These are phyloP conservation scores for Gracilinanus agilis DNA, from an alignment of 2,113 vertebrate species.

Conservation along the genomic window DNA sequence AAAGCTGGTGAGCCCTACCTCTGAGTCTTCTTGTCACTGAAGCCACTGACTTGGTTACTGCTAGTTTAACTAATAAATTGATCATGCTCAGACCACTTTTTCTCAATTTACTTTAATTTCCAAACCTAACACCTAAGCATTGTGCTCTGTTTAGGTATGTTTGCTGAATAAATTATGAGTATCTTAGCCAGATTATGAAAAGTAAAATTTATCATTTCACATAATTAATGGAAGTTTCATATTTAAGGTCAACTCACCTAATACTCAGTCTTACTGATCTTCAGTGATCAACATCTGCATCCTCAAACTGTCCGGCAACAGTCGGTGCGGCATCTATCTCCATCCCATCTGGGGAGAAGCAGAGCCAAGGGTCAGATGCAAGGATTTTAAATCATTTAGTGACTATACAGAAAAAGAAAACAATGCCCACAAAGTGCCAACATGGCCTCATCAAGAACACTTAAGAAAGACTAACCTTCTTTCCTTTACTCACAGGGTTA, in stretches of 20 bases:
- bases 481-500: not conserved
- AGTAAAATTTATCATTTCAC: not conserved
- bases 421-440: not conserved
- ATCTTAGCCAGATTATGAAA: constrained; percentile 25
- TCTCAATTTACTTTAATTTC: not conserved
- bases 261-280: constrained; percentile 66
- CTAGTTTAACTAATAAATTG: not conserved
- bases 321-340: constrained; percentile 91
- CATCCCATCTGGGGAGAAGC: constrained; percentile 91
- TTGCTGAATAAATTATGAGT: constrained; percentile 1
- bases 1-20: not conserved
- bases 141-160: not conserved
- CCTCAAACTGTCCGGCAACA: constrained; percentile 96
- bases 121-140: not conserved
- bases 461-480: not conserved
- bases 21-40: not conserved
- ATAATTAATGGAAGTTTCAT: not conserved
- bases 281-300: constrained; percentile 98
- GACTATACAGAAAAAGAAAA: not conserved
- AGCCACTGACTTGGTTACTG: not conserved
- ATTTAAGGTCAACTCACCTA: constrained; percentile 57
- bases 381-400: not conserved
- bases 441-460: not conserved
- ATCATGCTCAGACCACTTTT: not conserved
- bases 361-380: not conserved